Evolutionary conservation across 1,140 invertebrate species (phyloP), one percentile per base, ranked within the genome.

Genomic region (Vollenhovia emeryi): DNA sequence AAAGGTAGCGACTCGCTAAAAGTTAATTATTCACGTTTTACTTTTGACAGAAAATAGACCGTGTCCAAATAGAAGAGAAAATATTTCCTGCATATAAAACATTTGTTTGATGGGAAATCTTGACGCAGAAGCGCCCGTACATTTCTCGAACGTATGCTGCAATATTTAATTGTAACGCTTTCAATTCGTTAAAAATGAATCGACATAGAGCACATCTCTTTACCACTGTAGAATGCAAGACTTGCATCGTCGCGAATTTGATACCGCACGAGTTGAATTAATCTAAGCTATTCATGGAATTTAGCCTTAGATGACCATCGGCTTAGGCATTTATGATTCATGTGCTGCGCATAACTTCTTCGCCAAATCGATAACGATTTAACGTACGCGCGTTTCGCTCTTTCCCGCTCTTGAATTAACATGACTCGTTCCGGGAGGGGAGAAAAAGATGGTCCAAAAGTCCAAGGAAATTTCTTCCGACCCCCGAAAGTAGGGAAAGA

Each of bases 241-340:
- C 21, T 69, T 36, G 30, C 6, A 71, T 36, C 0, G 18, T 21
- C 18, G 13, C 2, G 11, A 52, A 36, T 36, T 71, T 45, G 24
- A 52, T 73, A 33, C 6, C 11, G 36, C 36, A 52, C 3, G 24
- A 15, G 48, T 73, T 15, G 11, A 73, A 73, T 71, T 73, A 36
- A 13, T 55, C n/a, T 57, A 48, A 69, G 27, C 8, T 74, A 55
- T 74, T 55, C 66, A 55, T 55, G 30, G n/a, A 74, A 57, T 55
- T 74, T 8, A 24, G 30, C 8, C 55, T 84, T 45, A 84, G 27
- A 84, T 33, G 36, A 50, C 30, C 13, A 57, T 66, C 43, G 33
- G 1, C 36, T 76, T 24, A 36, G 15, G 55, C 55, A 76, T 45
- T 52, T 52, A 27, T 45, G 55, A 75, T 60, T 27, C 52, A 43